These are phyloP conservation scores for Myotis davidii DNA, from an alignment of 2,113 vertebrate species.

Conservation along the genomic window DNA sequence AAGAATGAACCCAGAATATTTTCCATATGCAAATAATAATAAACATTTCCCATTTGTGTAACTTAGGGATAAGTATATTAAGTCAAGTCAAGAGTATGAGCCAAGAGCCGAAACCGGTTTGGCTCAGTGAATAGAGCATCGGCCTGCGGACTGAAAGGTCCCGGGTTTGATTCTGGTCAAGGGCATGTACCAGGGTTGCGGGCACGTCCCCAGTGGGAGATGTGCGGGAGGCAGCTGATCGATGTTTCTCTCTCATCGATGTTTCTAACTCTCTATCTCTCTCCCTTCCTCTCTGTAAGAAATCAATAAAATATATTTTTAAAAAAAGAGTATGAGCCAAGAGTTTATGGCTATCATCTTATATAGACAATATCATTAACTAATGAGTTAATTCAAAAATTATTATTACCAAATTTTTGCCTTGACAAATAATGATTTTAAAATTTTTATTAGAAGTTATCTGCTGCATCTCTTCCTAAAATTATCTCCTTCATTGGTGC, in stretches of 20 bases:
- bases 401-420: background rate
- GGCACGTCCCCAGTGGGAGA: too few relatives aligned
- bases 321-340: background rate
- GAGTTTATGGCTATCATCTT: background rate
- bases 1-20: background rate
- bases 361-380: background rate
- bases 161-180: too few relatives aligned
- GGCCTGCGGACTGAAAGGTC: too few relatives aligned
- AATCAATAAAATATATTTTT: too few relatives aligned
- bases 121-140: too few relatives aligned
- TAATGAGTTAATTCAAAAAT: background rate
- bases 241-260: too few relatives aligned
- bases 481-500: conserved; percentile 17
- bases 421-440: background rate
- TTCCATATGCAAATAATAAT: background rate
- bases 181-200: too few relatives aligned
- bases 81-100: background rate
- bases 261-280: too few relatives aligned
- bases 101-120: too few relatives aligned
- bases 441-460: conserved; percentile 20
- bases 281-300: too few relatives aligned
- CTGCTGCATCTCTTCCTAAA: background rate
- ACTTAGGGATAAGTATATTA: background rate
- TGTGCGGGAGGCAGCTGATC: too few relatives aligned
- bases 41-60: background rate